phyloP scores from a whole-genome alignment of 2,888 invertebrate species.

The Cartodere bifasciata region DNA sequence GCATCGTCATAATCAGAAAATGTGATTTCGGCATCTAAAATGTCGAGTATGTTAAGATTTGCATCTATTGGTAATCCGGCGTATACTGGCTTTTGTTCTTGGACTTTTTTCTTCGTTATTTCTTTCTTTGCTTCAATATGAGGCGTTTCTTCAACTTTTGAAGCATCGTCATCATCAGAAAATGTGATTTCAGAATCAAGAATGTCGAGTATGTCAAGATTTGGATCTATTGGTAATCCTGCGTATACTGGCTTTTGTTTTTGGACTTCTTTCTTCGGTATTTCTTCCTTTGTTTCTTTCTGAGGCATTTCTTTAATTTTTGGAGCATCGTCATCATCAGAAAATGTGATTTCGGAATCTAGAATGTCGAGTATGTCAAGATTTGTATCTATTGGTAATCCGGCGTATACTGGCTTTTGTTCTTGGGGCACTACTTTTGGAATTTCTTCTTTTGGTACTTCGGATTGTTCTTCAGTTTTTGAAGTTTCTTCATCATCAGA shows the following conservation, averaged over 20 bases:
- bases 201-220: neutral
- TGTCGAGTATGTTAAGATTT: no score
- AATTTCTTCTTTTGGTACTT: no score
- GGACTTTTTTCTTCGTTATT: neutral
- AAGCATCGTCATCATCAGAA: slow-evolving; percentile 6
- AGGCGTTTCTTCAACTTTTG: no score
- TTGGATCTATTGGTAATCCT: neutral
- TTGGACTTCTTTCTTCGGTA: slow-evolving; percentile 7
- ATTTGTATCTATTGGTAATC: slow-evolving; percentile 24
- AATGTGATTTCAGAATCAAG: slow-evolving; percentile 4
- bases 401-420: slow-evolving; percentile 13
- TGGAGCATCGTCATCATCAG: slow-evolving; percentile 22
- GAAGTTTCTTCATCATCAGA: slow-evolving; percentile 23
- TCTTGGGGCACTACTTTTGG: no score
- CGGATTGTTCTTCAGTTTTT: no score
- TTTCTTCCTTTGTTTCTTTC: slow-evolving; percentile 7
- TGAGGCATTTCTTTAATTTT: slow-evolving; percentile 6
- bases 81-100: slow-evolving; percentile 1
- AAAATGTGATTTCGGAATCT: slow-evolving; percentile 18
- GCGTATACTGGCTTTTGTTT: slow-evolving; percentile 25
- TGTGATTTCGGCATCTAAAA: no score
- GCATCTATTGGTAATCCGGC: slow-evolving; percentile 3
- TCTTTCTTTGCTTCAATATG: no score
- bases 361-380: slow-evolving; percentile 29
- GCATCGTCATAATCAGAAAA: no score